A percentile compares a stretch with the other conserved stretches of the same genome.
phyloP scores from a whole-genome alignment of 1,140 invertebrate genomes.

The Dendroctonus valens region DNA sequence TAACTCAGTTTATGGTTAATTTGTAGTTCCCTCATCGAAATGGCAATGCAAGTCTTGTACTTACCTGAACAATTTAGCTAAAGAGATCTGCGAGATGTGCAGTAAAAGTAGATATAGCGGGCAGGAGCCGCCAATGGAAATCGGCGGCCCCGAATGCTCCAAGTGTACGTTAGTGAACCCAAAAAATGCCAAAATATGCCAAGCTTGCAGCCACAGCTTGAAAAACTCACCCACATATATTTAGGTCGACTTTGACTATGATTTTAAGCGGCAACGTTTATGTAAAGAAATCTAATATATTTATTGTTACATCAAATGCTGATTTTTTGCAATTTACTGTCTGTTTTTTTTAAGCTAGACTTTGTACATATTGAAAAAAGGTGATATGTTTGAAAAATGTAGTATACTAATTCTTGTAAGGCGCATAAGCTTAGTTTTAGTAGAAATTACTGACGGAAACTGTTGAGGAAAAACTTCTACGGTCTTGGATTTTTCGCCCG shows the following conservation, averaged over 20 bases:
- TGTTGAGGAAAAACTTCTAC: too few species aligned
- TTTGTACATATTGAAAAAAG: too few species aligned
- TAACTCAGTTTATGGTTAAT: neutral
- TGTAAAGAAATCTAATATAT: too few species aligned
- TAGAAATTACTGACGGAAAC: too few species aligned
- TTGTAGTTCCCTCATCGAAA: conserved; percentile 7
- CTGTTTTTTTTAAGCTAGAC: too few species aligned
- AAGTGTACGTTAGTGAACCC: conserved; percentile 79
- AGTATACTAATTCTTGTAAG: too few species aligned
- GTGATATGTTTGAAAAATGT: too few species aligned
- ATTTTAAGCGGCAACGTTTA: too few species aligned
- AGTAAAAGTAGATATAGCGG: conserved; percentile 66
- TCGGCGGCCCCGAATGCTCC: conserved; percentile 73
- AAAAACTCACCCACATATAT: conserved; percentile 68
- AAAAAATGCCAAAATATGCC: conserved; percentile 63
- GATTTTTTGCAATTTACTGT: too few species aligned
- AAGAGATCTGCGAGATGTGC: conserved; percentile 75
- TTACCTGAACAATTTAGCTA: conserved; percentile 59
- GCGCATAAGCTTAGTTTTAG: too few species aligned
- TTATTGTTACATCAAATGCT: too few species aligned
- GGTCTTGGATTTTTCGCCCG: too few species aligned
- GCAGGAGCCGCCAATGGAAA: conserved; percentile 65
- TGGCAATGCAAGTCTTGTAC: conserved; percentile 75
- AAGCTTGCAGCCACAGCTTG: conserved; percentile 66
- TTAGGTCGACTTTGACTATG: conserved; percentile 12